phyloP scores from a whole-genome alignment of 2,113 vertebrate species.

The Semicossyphus pulcher region DNA sequence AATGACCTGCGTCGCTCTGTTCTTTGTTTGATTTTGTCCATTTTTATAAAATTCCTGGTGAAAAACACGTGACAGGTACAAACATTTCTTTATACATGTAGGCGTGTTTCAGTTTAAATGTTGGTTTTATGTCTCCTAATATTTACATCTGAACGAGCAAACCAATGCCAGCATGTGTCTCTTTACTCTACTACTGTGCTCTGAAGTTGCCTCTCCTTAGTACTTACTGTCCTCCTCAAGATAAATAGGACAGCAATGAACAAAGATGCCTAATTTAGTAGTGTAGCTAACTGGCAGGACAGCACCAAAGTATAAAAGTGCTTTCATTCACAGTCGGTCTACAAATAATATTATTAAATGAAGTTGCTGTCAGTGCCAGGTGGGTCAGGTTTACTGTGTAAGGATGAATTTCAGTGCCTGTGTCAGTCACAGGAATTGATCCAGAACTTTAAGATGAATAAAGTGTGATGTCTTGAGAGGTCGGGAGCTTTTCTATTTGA shows the following conservation, averaged over 20 bases:
- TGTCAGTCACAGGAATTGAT: background rate
- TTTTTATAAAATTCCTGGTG: background rate
- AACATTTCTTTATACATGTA: background rate
- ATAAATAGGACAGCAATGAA: conserved; percentile 1
- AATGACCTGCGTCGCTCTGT: conserved; percentile 47
- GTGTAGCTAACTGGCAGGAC: background rate
- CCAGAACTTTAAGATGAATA: background rate
- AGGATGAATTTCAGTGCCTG: background rate
- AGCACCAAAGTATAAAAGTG: background rate
- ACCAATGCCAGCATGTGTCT: background rate
- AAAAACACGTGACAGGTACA: conserved; percentile 6
- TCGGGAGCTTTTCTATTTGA: too few relatives aligned
- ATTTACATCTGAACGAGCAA: background rate
- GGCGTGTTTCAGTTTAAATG: background rate
- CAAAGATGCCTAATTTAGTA: conserved; percentile 1
- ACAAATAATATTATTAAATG: too few relatives aligned
- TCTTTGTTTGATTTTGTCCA: conserved; percentile 32
- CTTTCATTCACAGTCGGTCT: background rate
- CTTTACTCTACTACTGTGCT: background rate
- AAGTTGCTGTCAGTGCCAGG: background rate
- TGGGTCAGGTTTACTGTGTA: background rate
- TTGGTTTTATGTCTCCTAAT: conserved; percentile 9
- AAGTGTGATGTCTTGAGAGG: too few relatives aligned
- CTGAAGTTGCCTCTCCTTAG: background rate
- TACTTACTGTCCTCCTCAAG: background rate